Base-by-base conservation (phyloP, 2,113 vertebrate species). In the Bagarius yarrelli region DNA sequence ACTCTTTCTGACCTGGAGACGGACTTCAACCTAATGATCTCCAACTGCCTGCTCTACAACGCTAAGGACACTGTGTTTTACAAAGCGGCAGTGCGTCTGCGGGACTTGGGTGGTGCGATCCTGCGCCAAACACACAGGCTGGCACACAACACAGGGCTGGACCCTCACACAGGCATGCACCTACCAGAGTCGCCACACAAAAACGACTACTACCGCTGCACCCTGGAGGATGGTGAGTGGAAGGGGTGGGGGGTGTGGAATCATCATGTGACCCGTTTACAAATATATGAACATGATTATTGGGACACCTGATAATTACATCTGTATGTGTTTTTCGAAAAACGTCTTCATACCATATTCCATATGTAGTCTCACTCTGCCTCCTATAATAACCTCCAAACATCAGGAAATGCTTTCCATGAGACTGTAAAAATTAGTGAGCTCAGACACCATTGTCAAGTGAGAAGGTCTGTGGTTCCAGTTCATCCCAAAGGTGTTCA, bases 41-140 rank as follows among this genome's bases (percentile, higher is more conserved):
- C 95, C 90, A 99, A 99, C 94, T 99, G 98, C 92, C 95, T 99
- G 91, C 94, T 94, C 84, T 99, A 99, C 93, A 99, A 99, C 90
- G 88, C 93, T 92, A 97, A 96, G 92, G 98, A 99, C 91, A 99
- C 97, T 8, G 93, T 98, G 90, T 98, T 98, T 91, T 95, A 98
- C 92, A 95, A 95, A 89, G 93, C 96, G 81, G 97, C 96, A 79
- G 90, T 96, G 84, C 96, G 96, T 64, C 94, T 99, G 76, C 91
- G 95, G 76, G 96, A 98, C 85, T 90, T 98, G 1, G 97, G 98
- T 56, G 96, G 95, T 74, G 96, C 96, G 76, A 87, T 99, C 67
- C 90, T 99, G 85, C 95, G 96, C 27, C 96, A 98, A 0, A 95
- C 96, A 2, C 95, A 97, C 79, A 92, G 96, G 76, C 97, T 98